Evolutionary conservation across 2,797 vertebrate genomes (phyloP), one percentile per base, ranked within the genome.

Genomic region (Poecilia picta): DNA sequence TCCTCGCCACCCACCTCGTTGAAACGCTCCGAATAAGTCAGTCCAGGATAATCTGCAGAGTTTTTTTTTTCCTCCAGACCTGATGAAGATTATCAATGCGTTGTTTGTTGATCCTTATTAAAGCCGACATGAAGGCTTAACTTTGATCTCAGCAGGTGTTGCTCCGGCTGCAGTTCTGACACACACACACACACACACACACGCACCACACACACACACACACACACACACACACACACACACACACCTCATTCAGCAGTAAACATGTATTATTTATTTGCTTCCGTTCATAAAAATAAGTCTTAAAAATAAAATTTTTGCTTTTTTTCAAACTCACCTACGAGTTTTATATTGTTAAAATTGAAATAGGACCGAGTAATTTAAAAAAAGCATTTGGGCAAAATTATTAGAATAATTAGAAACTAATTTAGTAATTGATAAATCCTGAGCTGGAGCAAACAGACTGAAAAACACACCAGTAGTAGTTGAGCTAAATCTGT

Each of bases 101-200:
- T 68, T 39, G n/a, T 36, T n/a, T 36, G 62, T 70, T 78, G 43
- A 75, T 64, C 23, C 51, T 75, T 70, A 23, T 59, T 43, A 59
- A 75, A 73, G 39, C 59, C 51, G 31, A 57, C 64, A 62, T 66
- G 43, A 8, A 20, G 28, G 49, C 74, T 76, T 74, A 73, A 62
- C 73, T 79, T 79, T 85, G 75, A 80, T 57, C 75, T 49, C 64
- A 15, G 66, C 77, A 71, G 74, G 51, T 74, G 81, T 45, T 77
- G 59, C 57, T 73, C 70, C 20, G 28, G 64, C 47, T 25, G 41
- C 41, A 51, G 33, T 66, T 66, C 33, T n/a, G 25, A 55, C 51
- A 28, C 2, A 8, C 8, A 25, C 20, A 8, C 8, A 33, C 0
- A 2, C 15, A 16, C 59, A 8, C 15, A 28, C 8, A 0, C 16